Conservation (phyloP, 1,140 invertebrate genomes). For the Macrosteles quadrilineatus region DNA sequence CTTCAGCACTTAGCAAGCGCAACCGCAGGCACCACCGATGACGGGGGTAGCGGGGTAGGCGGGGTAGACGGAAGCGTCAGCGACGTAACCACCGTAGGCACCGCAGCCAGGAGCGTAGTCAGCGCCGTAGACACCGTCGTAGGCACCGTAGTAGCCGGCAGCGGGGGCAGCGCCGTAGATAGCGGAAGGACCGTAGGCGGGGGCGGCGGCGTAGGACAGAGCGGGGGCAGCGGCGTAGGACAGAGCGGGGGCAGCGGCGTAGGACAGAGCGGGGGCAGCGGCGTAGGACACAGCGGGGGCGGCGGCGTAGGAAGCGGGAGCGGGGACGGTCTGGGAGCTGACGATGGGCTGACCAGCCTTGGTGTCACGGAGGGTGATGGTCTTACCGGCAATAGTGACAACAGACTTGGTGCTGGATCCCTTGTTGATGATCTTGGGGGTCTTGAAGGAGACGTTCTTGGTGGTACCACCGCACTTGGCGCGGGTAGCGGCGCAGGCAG, state of each 20-base stretch:
- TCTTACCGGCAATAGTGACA: not conserved
- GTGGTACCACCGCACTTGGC: slow-evolving; percentile 9
- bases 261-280: not conserved
- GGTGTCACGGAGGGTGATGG: not conserved
- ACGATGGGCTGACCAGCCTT: not conserved
- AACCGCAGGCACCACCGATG: not conserved
- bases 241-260: not conserved
- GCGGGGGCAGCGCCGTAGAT: not conserved
- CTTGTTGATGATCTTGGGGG: slow-evolving; percentile 1
- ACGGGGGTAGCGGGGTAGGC: not conserved
- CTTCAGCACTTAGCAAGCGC: not conserved
- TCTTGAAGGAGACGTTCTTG: slow-evolving; percentile 1
- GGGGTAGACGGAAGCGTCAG: not conserved
- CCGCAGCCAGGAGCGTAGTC: not conserved
- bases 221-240: too few species aligned
- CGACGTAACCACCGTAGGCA: not conserved
- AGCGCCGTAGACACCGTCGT: not conserved
- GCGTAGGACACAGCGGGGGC: not conserved
- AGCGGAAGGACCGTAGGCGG: not conserved
- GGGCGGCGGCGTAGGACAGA: too few species aligned
- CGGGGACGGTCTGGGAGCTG: not conserved
- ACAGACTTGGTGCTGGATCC: not conserved
- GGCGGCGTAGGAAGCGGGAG: not conserved
- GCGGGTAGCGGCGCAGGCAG: slow-evolving; percentile 10
- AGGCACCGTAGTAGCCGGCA: not conserved